Evolutionary conservation across 2,113 vertebrate genomes (phyloP).

Genomic region (Datnioides undecimradiatus): DNA sequence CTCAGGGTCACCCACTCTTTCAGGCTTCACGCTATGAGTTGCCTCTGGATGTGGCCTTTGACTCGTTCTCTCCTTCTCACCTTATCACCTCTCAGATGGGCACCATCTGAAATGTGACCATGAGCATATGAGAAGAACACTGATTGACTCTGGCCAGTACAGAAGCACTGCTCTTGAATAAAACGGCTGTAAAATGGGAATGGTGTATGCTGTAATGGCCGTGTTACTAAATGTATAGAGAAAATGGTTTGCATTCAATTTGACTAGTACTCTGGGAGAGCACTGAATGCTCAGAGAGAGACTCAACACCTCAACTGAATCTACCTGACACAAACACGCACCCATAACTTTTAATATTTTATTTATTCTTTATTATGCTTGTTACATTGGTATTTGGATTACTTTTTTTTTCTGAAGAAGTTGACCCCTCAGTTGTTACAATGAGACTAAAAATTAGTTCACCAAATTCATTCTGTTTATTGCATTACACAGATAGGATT

Average conservation of each 20-base stretch:
- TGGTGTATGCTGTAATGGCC: no score
- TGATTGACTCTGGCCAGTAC: conserved; percentile 72
- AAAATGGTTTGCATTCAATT: conserved; percentile 57
- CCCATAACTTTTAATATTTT: conserved; percentile 56
- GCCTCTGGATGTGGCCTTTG: conserved; percentile 92
- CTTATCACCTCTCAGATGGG: conserved; percentile 87
- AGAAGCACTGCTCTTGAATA: conserved; percentile 5
- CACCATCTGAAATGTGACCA: conserved; percentile 81
- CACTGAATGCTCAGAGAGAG: conserved; percentile 54
- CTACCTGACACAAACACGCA: conserved; percentile 78
- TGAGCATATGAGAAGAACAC: conserved; percentile 46
- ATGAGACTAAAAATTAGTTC: conserved; percentile 23
- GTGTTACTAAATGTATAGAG: conserved; percentile 46
- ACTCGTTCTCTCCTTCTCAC: conserved; percentile 87
- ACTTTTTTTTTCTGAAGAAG: conserved; percentile 40
- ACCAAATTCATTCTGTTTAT: conserved; percentile 49
- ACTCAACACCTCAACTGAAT: conserved; percentile 64
- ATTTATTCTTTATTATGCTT: conserved; percentile 74
- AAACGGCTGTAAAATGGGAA: conserved; percentile 52
- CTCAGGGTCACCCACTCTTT: conserved; percentile 89
- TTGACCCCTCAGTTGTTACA: conserved; percentile 34
- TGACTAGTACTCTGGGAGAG: conserved; percentile 59
- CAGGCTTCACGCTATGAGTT: conserved; percentile 89
- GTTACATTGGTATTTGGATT: conserved; percentile 55
- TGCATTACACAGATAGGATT: conserved; percentile 13